Evolutionary conservation across 2,113 vertebrate genomes (phyloP).

Genomic region (Pelusios castaneus): DNA sequence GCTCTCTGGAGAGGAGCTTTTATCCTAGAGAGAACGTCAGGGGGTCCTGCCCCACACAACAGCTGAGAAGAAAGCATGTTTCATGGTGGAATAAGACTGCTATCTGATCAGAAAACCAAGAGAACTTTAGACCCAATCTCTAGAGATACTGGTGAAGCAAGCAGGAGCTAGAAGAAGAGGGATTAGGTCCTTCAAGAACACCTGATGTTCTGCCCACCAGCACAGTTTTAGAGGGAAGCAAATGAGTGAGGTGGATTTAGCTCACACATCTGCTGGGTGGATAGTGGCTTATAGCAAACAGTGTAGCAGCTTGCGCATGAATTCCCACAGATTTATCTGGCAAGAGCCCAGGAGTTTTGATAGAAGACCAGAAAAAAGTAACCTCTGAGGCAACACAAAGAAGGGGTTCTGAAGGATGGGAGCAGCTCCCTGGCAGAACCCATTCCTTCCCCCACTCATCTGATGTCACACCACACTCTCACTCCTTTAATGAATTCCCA

Average conservation of each 20-base stretch:
- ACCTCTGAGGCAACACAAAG: neutral
- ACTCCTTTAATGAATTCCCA: neutral
- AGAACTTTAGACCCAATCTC: neutral
- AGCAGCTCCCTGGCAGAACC: neutral
- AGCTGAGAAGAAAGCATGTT: neutral
- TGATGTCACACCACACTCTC: neutral
- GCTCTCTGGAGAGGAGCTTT: neutral
- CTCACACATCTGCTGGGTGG: neutral
- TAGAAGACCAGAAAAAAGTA: neutral
- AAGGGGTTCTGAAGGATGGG: neutral
- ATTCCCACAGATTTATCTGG: neutral
- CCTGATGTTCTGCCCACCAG: neutral
- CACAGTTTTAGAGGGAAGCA: too few relatives aligned
- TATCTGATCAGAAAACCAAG: neutral
- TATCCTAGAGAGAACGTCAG: neutral
- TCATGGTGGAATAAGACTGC: neutral
- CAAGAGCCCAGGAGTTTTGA: neutral
- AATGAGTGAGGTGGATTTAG: neutral
- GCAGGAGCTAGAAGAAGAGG: neutral
- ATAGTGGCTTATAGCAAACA: fast-evolving
- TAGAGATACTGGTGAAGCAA: neutral
- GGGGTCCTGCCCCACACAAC: neutral
- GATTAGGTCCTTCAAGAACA: neutral
- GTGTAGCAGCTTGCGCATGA: neutral
- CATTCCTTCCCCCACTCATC: neutral